Evolutionary conservation across 2,888 invertebrate species (phyloP).

Genomic region (Diadegma fenestrale): DNA sequence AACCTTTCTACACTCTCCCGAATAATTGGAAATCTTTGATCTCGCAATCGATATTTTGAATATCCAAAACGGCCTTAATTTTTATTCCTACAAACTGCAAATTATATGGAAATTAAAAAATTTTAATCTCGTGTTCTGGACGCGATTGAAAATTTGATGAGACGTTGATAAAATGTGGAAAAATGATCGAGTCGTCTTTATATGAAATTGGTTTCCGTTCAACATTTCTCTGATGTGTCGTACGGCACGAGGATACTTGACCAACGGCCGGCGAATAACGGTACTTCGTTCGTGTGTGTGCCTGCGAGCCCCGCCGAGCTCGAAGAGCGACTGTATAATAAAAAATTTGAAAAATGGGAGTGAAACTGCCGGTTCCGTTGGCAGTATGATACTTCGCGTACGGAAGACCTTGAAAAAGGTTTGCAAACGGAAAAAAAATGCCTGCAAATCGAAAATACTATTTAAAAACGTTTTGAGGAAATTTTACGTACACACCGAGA

Average conservation of each 20-base stretch:
- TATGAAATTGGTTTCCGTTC: slow-evolving; percentile 61
- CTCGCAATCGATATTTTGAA: too few relatives aligned
- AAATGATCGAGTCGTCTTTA: background rate
- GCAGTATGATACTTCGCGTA: slow-evolving; percentile 11
- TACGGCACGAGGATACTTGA: slow-evolving; percentile 70
- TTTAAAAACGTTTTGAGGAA: background rate
- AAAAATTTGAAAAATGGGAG: slow-evolving; percentile 38
- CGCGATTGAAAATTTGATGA: background rate
- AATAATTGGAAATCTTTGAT: too few relatives aligned
- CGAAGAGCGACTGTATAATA: slow-evolving; percentile 27
- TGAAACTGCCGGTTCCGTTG: slow-evolving; percentile 50
- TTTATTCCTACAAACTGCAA: background rate
- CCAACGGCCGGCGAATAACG: slow-evolving; percentile 75
- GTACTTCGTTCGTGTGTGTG: slow-evolving; percentile 74
- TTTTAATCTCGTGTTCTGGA: background rate
- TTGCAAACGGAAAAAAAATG: background rate
- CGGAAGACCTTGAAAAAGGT: background rate
- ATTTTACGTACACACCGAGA: slow-evolving; percentile 17
- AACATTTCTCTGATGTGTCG: slow-evolving; percentile 73
- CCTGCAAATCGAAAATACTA: slow-evolving; percentile 1
- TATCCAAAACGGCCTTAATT: too few relatives aligned
- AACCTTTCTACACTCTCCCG: background rate
- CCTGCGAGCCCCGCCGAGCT: slow-evolving; percentile 31
- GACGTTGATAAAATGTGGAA: background rate
- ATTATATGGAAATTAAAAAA: too few relatives aligned